phyloP scores from a whole-genome alignment of 2,113 vertebrate species.

The Chloropsis cyanopogon region DNA sequence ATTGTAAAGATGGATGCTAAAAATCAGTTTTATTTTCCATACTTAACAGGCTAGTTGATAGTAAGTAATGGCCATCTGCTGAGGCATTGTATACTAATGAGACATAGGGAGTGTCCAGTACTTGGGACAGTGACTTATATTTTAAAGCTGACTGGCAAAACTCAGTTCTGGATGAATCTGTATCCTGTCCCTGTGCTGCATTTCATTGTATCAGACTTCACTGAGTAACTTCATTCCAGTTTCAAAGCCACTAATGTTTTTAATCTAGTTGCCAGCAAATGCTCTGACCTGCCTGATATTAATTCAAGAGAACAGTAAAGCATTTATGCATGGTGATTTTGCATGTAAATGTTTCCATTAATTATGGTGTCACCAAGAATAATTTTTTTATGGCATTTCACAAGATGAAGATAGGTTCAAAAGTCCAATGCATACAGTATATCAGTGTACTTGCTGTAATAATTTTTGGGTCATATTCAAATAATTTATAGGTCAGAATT shows the following conservation, averaged over 20 bases:
- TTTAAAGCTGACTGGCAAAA: background rate
- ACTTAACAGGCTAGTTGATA: background rate
- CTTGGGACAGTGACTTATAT: background rate
- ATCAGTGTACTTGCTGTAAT: background rate
- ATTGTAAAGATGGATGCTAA: background rate
- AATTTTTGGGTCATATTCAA: background rate
- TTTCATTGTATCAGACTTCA: background rate
- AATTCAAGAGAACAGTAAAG: background rate
- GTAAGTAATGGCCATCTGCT: background rate
- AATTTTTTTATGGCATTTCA: background rate
- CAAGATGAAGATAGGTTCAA: background rate
- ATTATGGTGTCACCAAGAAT: background rate
- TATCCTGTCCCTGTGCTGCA: background rate
- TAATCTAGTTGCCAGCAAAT: background rate
- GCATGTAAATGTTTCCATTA: background rate
- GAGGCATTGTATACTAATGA: background rate
- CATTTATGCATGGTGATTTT: background rate
- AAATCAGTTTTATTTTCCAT: background rate
- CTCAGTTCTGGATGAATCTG: background rate
- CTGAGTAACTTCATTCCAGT: background rate
- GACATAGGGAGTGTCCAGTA: background rate
- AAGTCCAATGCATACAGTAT: background rate
- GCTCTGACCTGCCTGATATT: background rate
- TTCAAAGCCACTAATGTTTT: background rate
- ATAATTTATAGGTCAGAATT: background rate